Base-by-base conservation (phyloP, 2,113 vertebrate genomes). In the Toxostoma redivivum region DNA sequence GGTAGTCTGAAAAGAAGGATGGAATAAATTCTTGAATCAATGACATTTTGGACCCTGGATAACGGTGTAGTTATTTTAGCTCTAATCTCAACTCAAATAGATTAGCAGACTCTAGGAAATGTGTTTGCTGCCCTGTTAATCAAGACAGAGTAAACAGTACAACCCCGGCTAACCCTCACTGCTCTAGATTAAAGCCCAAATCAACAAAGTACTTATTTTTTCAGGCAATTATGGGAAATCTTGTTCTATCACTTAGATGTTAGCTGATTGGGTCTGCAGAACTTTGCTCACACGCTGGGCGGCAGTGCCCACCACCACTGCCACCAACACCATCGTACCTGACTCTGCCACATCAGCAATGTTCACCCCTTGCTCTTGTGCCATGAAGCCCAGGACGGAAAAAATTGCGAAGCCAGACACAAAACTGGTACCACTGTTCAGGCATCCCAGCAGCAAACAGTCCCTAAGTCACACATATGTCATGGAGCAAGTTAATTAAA, bases 321-420 rank as follows among this genome's bases (percentile, higher is more conserved):
- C 99, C 97, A 97, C 98, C 98, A 86, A 98, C 97, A 98, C 97
- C 98, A 99, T 99, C 99, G 98, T 99, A 99, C 99, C 99, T 99
- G 99, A 99, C 99, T 99, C 99, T 98, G 99, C 99, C 98, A 99
- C 99, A 99, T 99, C 99, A 95, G 99, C 99, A 99, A 99, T 99
- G 99, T 99, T 98, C 99, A 99, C 99, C 99, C 99, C 99, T 99
- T 99, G 99, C 97, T 99, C 99, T 99, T 99, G 99, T 99, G 99
- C 99, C 99, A 99, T 99, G 99, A 99, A 99, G 99, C 99, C 99
- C 99, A 99, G 99, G 99, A 99, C 98, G 99, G 99, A 99, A 99
- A 99, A 99, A 99, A 99, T 99, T 98, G 99, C 99, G 99, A 99
- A 99, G 98, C 99, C 99, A 98, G 99, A 99, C 98, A 99, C 99